phyloP scores from a whole-genome alignment of 2,797 vertebrate species.

The Pseudopleuronectes americanus region DNA sequence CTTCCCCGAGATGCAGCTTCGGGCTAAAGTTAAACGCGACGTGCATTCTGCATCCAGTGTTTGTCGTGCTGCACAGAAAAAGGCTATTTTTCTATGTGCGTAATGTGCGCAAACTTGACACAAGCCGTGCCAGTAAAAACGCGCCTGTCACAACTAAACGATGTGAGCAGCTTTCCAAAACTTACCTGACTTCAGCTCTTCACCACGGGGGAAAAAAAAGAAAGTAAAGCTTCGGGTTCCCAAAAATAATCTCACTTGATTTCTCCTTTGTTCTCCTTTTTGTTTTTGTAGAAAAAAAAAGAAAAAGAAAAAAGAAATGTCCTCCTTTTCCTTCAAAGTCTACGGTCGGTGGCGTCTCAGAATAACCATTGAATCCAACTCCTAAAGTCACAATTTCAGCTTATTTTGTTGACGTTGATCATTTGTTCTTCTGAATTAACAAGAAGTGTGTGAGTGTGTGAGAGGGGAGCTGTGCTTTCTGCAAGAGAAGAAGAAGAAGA shows the following conservation, averaged over 20 bases:
- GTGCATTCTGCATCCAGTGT: background rate
- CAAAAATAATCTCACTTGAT: conserved; percentile 76
- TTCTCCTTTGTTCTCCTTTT: conserved; percentile 82
- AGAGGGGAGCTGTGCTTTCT: conserved; percentile 97
- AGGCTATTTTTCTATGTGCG: conserved; percentile 59
- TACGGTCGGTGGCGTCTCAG: conserved; percentile 72
- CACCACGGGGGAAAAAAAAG: conserved; percentile 74
- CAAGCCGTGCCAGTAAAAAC: conserved; percentile 70
- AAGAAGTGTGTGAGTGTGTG: conserved; percentile 97
- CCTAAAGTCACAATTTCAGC: conserved; percentile 94
- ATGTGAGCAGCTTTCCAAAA: conserved; percentile 88
- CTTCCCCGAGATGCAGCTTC: conserved; percentile 55
- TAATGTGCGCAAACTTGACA: conserved; percentile 76
- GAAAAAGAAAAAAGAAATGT: conserved; percentile 30
- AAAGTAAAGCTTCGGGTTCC: conserved; percentile 86
- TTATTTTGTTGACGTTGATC: conserved; percentile 93
- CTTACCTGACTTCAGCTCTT: conserved; percentile 98
- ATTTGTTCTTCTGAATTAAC: conserved; percentile 99
- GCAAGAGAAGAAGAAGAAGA: conserved; percentile 99
- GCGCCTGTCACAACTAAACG: conserved; percentile 88
- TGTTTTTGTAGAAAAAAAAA: conserved; percentile 22
- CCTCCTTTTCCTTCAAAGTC: conserved; percentile 74
- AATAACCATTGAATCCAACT: conserved; percentile 89
- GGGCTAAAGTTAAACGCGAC: background rate
- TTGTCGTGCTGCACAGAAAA: background rate